Evolutionary conservation across 2,797 vertebrate genomes (phyloP), one percentile per base, ranked within the genome.

Genomic region (Brotogeris chrysoptera): DNA sequence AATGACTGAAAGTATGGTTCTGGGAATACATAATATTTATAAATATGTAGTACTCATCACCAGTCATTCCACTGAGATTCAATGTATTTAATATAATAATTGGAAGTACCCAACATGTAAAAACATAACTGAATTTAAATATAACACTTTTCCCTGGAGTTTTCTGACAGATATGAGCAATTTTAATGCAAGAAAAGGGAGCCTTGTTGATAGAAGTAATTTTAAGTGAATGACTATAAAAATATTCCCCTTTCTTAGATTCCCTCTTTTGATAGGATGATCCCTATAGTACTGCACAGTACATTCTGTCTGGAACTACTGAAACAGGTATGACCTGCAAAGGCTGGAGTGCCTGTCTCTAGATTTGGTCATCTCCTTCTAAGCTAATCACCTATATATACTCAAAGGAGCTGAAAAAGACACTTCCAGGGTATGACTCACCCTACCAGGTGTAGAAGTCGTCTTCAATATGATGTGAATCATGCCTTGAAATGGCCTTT

Each of bases 51-150:
- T 68, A 69, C 61, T 50, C 80, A 78, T n/a, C 65, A 74, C 12
- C 39, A 86, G 34, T 65, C 32, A 64, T 82, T 83, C 83, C 63
- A 86, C 8, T 80, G 88, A 91, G 92, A 86, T 64, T 88, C 77
- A 49, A 86, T 65, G 36, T 70, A 80, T 73, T 94, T 94, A 79
- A 92, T 90, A 63, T 47, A 92, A 81, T 90, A 84, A 92, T 60
- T 70, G 55, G 28, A 95, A 92, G 20, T 88, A 71, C 14, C 66
- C 43, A 77, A 88, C 18, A 80, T 16, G 25, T 86, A 73, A 86
- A 50, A 88, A 74, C 71, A 81, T 9, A 78, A 76, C 18, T 65
- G 70, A 79, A 88, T 92, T 86, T 72, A 94, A 94, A 95, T 65
- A 46, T 3, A 86, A 59, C 30, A 76, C 11, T 60, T 72, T 68